phyloP scores from a whole-genome alignment of 2,113 vertebrate genomes.

The Proterorhinus semilunaris region DNA sequence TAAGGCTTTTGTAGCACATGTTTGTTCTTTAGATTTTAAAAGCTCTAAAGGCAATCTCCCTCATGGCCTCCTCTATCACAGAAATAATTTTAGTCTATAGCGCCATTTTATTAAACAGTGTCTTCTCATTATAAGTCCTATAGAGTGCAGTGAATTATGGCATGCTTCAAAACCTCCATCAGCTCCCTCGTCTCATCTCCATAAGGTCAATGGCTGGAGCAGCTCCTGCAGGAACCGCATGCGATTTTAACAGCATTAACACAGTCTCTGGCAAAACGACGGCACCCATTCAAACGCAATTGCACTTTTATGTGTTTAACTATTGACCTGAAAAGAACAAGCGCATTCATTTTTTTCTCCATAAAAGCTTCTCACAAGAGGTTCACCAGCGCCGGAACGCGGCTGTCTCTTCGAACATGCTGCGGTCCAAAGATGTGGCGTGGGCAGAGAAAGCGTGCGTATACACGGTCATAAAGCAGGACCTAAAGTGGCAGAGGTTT shows the following conservation, averaged over 20 bases:
- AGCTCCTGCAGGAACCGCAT: slow-evolving; percentile 41
- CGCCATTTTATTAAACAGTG: neutral
- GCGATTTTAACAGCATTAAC: slow-evolving; percentile 51
- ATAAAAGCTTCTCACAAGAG: slow-evolving; percentile 64
- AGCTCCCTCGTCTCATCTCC: slow-evolving; percentile 20
- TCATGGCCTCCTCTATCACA: neutral
- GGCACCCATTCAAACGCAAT: slow-evolving; percentile 72
- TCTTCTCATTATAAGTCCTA: slow-evolving; percentile 7
- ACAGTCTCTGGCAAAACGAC: slow-evolving; percentile 34
- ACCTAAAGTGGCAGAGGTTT: slow-evolving; percentile 3
- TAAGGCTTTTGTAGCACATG: no score
- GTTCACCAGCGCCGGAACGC: slow-evolving; percentile 47
- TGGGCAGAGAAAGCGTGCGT: slow-evolving; percentile 26
- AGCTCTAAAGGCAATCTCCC: neutral
- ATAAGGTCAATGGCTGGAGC: slow-evolving; percentile 57
- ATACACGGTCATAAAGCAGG: neutral
- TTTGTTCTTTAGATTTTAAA: neutral
- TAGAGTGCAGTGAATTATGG: slow-evolving; percentile 6
- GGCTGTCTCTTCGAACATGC: slow-evolving; percentile 35
- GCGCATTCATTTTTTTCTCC: slow-evolving; percentile 69
- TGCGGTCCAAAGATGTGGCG: slow-evolving; percentile 35
- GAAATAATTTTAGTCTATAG: neutral
- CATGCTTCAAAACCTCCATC: slow-evolving; percentile 35
- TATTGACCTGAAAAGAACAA: slow-evolving; percentile 82
- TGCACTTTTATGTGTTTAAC: slow-evolving; percentile 80